phyloP scores from a whole-genome alignment of 30 jellyfish, hydroid and myxozoan species.

The Hydractinia symbiolongicarpus region DNA sequence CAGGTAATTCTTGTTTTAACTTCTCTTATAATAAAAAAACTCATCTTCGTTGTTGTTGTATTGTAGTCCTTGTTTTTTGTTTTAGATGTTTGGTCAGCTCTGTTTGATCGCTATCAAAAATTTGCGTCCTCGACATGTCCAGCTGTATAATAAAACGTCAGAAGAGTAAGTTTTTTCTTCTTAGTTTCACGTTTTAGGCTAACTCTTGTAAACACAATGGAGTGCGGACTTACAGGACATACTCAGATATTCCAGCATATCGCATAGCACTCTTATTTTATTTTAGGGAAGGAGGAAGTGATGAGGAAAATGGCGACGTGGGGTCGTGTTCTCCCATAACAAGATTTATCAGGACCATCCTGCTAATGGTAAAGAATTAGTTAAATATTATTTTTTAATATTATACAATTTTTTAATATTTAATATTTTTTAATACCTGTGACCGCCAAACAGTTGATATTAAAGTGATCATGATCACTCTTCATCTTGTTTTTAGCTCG shows the following conservation, averaged over 20 bases:
- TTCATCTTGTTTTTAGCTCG: slow-evolving; percentile 48
- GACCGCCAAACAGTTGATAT: neutral
- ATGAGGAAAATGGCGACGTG: slow-evolving; percentile 48
- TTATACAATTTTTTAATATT: neutral
- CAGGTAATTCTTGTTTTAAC: slow-evolving; percentile 40
- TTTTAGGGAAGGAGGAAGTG: slow-evolving; percentile 15
- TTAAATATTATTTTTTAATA: neutral
- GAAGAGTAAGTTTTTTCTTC: slow-evolving; percentile 51
- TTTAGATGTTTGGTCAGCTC: slow-evolving; percentile 89
- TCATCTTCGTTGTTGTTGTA: neutral
- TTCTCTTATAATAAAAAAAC: neutral
- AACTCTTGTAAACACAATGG: neutral
- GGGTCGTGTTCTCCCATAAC: slow-evolving; percentile 85
- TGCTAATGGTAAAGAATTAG: slow-evolving; percentile 45
- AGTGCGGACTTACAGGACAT: neutral
- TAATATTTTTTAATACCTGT: neutral
- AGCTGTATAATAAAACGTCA: slow-evolving; percentile 46
- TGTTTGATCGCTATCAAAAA: slow-evolving; percentile 73
- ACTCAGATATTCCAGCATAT: neutral
- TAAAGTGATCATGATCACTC: neutral
- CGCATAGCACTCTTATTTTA: no score
- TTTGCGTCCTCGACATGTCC: slow-evolving; percentile 55
- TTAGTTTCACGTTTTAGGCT: neutral
- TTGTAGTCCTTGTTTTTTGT: neutral
- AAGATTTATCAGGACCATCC: slow-evolving; percentile 65